Conservation (phyloP, 2,888 invertebrate species). For the Eupithecia exiguata region DNA sequence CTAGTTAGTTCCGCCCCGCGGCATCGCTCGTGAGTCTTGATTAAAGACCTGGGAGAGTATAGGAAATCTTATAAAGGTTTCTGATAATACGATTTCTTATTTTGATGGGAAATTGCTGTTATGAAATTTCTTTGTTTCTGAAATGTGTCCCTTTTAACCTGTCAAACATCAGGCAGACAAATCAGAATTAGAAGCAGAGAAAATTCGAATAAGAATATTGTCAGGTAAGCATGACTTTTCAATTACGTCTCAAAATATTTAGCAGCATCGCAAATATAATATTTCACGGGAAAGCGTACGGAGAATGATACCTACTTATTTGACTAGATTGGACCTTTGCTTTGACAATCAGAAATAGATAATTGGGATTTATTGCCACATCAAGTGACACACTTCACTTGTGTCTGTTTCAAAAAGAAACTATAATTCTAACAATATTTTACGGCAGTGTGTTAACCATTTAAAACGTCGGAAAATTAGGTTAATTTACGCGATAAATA, state of each 20-base stretch:
- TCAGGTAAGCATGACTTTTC: not conserved
- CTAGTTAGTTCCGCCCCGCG: slow-evolving; percentile 41
- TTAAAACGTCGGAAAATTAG: too few species aligned
- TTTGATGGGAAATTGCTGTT: not conserved
- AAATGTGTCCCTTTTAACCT: not conserved
- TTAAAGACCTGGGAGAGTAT: slow-evolving; percentile 26
- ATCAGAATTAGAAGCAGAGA: not conserved
- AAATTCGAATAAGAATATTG: not conserved
- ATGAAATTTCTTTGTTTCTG: not conserved
- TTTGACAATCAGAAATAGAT: not conserved
- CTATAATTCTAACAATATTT: not conserved
- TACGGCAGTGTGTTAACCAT: not conserved
- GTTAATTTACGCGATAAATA: too few species aligned
- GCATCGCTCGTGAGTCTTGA: slow-evolving; percentile 31
- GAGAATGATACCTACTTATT: not conserved
- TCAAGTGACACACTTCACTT: not conserved
- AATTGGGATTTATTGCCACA: not conserved
- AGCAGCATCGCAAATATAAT: too few species aligned
- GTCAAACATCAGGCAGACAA: not conserved
- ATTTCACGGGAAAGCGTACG: not conserved
- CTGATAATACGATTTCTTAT: not conserved
- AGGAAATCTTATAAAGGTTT: slow-evolving; percentile 21
- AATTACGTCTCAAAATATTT: not conserved
- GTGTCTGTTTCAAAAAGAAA: not conserved
- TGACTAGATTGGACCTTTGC: not conserved